These are phyloP conservation scores for Pimpla rufipes DNA, from an alignment of 2,888 invertebrate genomes.

Conservation along the genomic window DNA sequence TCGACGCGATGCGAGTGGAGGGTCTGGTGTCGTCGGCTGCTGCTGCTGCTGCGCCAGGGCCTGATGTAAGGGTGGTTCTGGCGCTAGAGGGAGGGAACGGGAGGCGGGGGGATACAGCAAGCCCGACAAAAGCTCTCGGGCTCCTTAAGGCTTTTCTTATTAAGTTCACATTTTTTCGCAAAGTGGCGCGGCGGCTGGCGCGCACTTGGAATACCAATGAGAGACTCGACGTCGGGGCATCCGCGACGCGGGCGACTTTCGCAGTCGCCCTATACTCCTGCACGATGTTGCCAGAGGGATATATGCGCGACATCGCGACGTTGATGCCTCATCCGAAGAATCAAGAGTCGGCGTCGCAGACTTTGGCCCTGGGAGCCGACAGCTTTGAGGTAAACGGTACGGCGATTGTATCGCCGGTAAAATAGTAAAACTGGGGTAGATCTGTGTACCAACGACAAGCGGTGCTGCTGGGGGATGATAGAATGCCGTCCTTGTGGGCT, in stretches of 20 bases:
- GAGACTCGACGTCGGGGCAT: conserved; percentile 72
- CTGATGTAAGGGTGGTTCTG: conserved; percentile 28
- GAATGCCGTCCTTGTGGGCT: neutral
- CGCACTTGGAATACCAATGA: conserved; percentile 84
- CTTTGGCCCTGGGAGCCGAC: conserved; percentile 48
- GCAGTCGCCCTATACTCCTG: conserved; percentile 34
- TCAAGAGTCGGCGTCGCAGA: conserved; percentile 62
- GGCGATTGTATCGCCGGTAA: conserved; percentile 9
- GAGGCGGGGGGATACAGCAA: conserved; percentile 66
- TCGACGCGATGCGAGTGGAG: conserved; percentile 68
- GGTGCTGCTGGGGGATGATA: conserved; percentile 26
- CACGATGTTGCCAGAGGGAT: conserved; percentile 61
- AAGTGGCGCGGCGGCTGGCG: conserved; percentile 80
- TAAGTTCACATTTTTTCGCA: conserved; percentile 85
- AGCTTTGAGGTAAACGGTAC: conserved; percentile 41
- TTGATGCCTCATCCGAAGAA: conserved; percentile 62
- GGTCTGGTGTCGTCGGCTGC: conserved; percentile 21
- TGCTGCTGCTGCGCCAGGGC: conserved; percentile 41
- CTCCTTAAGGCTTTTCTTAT: conserved; percentile 84
- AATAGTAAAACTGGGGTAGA: neutral
- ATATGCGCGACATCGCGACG: conserved; percentile 68
- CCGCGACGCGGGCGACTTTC: conserved; percentile 71
- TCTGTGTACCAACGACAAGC: conserved; percentile 5
- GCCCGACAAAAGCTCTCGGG: conserved; percentile 80
- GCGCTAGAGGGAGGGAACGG: conserved; percentile 49